A percentile compares a stretch with the other conserved stretches of the same genome.
phyloP scores from a whole-genome alignment of 2,888 invertebrate genomes.

The Orthosia gothica region DNA sequence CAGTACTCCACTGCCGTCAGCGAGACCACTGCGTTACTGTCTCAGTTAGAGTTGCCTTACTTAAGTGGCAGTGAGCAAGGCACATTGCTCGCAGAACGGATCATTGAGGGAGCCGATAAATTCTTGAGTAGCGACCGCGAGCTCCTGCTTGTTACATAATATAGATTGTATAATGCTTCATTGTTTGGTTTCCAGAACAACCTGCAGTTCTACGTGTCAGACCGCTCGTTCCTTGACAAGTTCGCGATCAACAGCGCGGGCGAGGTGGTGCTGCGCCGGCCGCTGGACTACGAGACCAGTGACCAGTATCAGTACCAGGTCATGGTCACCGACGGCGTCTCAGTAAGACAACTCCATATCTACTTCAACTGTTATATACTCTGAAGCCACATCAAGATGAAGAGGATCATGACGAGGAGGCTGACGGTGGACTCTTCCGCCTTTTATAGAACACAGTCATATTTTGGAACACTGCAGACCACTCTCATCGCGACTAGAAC shows the following conservation, averaged over 20 bases:
- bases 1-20: too few relatives aligned
- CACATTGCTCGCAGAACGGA: too few relatives aligned
- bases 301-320: slow-evolving; percentile 95
- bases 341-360: slow-evolving; percentile 87
- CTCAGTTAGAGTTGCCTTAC: too few relatives aligned
- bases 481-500: too few relatives aligned
- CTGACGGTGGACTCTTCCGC: too few relatives aligned
- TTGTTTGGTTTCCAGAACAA: slow-evolving; percentile 83
- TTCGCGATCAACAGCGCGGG: slow-evolving; percentile 96
- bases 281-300: slow-evolving; percentile 95
- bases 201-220: slow-evolving; percentile 94
- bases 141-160: background rate
- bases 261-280: slow-evolving; percentile 94
- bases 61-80: too few relatives aligned
- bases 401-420: background rate
- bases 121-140: too few relatives aligned
- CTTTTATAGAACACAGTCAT: too few relatives aligned
- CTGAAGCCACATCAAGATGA: background rate
- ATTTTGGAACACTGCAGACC: too few relatives aligned
- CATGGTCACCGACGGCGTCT: slow-evolving; percentile 95
- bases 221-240: slow-evolving; percentile 94
- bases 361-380: background rate
- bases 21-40: too few relatives aligned
- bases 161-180: background rate
- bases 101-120: too few relatives aligned